Conservation (phyloP, 2,888 invertebrate genomes). For the Iselma pallidipennis region DNA sequence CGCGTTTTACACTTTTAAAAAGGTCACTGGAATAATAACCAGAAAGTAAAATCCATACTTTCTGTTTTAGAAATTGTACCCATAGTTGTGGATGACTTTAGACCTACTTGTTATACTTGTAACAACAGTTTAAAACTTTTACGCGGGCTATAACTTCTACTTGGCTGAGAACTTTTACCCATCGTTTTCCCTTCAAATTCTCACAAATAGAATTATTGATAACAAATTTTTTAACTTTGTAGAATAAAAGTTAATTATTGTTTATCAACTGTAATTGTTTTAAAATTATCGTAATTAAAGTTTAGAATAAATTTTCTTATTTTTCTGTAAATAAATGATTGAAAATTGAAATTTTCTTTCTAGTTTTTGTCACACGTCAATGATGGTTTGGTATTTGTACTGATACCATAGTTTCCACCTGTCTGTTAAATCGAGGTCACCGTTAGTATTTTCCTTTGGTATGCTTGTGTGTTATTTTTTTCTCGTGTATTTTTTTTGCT, state of each 20-base stretch:
- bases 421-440: conserved; percentile 40
- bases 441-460: conserved; percentile 37
- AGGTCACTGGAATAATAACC: conserved; percentile 19
- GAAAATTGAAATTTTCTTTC: neutral
- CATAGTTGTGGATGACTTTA: conserved; percentile 47
- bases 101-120: conserved; percentile 52
- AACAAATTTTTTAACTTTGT: conserved; percentile 9
- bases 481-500: neutral
- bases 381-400: neutral
- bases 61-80: conserved; percentile 40
- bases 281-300: neutral
- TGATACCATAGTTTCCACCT: conserved; percentile 36
- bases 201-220: neutral
- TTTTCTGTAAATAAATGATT: neutral
- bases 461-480: neutral
- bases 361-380: neutral
- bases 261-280: conserved; percentile 7
- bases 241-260: conserved; percentile 3
- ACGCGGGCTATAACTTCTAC: conserved; percentile 41
- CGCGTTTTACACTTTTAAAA: neutral
- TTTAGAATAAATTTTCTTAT: conserved; percentile 1
- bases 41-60: conserved; percentile 32
- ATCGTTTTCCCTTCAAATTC: neutral
- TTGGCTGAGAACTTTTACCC: conserved; percentile 32
- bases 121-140: conserved; percentile 51